phyloP scores from a whole-genome alignment of 2,888 invertebrate species.

The Melipona bicolor region DNA sequence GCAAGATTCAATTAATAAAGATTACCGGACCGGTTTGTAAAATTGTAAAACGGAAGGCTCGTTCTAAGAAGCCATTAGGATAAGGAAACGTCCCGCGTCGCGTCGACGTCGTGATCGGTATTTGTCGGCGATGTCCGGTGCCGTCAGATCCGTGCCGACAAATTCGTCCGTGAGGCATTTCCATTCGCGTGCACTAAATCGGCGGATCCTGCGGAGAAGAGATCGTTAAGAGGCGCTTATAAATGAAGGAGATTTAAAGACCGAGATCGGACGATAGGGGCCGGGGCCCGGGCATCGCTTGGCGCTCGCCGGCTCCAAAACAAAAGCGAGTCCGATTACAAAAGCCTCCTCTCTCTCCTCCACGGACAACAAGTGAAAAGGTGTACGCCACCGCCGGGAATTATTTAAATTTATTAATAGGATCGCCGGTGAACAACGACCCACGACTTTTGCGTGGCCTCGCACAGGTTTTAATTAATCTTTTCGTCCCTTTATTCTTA shows the following conservation, averaged over 20 bases:
- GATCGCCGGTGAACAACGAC: not conserved
- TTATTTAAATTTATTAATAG: conserved; percentile 46
- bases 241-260: conserved; percentile 74
- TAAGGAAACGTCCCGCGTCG: conserved; percentile 59
- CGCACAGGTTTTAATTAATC: not conserved
- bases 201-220: conserved; percentile 69
- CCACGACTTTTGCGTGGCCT: not conserved
- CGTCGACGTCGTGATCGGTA: conserved; percentile 61
- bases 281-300: conserved; percentile 38
- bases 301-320: conserved; percentile 54
- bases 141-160: conserved; percentile 66
- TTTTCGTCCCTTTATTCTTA: too few species aligned
- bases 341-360: conserved; percentile 8
- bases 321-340: conserved; percentile 57
- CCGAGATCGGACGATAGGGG: conserved; percentile 70
- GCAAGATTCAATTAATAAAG: conserved; percentile 65
- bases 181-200: conserved; percentile 75
- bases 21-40: conserved; percentile 66
- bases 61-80: conserved; percentile 65
- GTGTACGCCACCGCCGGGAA: conserved; percentile 27
- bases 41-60: conserved; percentile 62
- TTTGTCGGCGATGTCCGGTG: conserved; percentile 47
- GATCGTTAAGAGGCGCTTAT: conserved; percentile 75
- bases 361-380: conserved; percentile 26
- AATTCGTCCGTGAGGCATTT: conserved; percentile 70